Conservation (phyloP, 1,140 invertebrate species). For the Oreohelix idahoensis region DNA sequence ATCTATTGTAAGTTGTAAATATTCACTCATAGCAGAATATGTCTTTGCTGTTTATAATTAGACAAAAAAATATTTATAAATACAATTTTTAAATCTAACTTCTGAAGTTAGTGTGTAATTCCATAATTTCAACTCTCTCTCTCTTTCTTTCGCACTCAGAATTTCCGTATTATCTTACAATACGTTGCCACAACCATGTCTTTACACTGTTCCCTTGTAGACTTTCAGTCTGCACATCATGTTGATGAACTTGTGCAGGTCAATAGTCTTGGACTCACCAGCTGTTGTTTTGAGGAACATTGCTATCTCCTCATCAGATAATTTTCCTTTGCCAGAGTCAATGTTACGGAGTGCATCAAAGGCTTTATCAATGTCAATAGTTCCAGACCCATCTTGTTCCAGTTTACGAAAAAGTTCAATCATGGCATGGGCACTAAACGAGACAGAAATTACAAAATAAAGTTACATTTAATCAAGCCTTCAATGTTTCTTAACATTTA, state of each 20-base stretch:
- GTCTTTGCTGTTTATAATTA: too few relatives aligned
- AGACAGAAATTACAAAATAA: constrained; percentile 1
- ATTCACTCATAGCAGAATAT: too few relatives aligned
- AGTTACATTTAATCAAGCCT: background rate
- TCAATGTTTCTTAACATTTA: too few relatives aligned
- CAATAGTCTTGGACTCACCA: constrained; percentile 48
- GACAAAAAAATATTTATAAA: too few relatives aligned
- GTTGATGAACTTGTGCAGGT: constrained; percentile 53
- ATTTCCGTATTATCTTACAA: too few relatives aligned
- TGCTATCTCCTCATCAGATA: constrained; percentile 51
- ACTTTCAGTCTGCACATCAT: constrained; percentile 48
- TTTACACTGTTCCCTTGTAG: constrained; percentile 35
- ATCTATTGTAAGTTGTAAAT: too few relatives aligned
- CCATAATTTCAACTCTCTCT: too few relatives aligned
- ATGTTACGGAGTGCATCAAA: constrained; percentile 52
- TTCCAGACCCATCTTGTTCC: constrained; percentile 42
- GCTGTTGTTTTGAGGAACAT: constrained; percentile 50
- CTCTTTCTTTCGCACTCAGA: too few relatives aligned
- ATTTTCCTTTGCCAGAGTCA: constrained; percentile 45
- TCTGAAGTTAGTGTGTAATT: too few relatives aligned
- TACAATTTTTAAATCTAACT: too few relatives aligned
- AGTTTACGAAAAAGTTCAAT: constrained; percentile 53
- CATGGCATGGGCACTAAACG: constrained; percentile 53
- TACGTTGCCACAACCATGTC: background rate
- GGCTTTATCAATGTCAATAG: constrained; percentile 47